Evolutionary conservation across 2,888 invertebrate genomes (phyloP), one percentile per base, ranked within the genome.

Genomic region (Ecdyonurus torrentis): DNA sequence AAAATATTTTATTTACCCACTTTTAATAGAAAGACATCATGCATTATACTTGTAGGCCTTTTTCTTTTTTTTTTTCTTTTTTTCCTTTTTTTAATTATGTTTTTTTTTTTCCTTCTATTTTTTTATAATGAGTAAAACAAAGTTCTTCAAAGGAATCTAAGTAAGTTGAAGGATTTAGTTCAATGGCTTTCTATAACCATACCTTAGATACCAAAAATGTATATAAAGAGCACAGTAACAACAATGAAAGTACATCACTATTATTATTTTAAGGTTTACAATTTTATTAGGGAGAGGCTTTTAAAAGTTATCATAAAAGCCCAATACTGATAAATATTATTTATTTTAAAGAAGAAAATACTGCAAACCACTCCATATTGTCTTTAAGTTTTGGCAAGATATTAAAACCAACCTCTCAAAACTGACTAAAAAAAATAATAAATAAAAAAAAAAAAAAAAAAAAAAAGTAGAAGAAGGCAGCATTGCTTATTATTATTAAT

Each of bases 21-120:
- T 65, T 37, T 64, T 66, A 66, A 64, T 67, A 66, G 67, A 67
- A 66, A 67, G 66, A 67, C 66, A 66, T 66, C 65, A 64, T 65
- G 63, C 15, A 15, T 37, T 10, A 10, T 37, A 37, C 5, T 59
- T 66, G 65, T 67, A 67, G 67, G 67, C 67, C 67, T 63, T 64
- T 63, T 63, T 62, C 58, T 55, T 62, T 55, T 61, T 55, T n/a
- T n/a, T n/a, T n/a, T n/a, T n/a, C n/a, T n/a, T n/a, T n/a, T n/a
- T n/a, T 10, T 37, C 5, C 5, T 37, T 37, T 15, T 37, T 37
- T 37, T 37, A 37, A 37, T 10, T 37, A 37, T 37, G 5, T 37
- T 37, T 37, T 37, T 5, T 37, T 37, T 37, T 37, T 37, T n/a
- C n/a, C n/a, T n/a, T n/a, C n/a, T n/a, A n/a, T n/a, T n/a, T n/a